Evolutionary conservation across 2,888 invertebrate species (phyloP).

Genomic region (Synergus japonicus): DNA sequence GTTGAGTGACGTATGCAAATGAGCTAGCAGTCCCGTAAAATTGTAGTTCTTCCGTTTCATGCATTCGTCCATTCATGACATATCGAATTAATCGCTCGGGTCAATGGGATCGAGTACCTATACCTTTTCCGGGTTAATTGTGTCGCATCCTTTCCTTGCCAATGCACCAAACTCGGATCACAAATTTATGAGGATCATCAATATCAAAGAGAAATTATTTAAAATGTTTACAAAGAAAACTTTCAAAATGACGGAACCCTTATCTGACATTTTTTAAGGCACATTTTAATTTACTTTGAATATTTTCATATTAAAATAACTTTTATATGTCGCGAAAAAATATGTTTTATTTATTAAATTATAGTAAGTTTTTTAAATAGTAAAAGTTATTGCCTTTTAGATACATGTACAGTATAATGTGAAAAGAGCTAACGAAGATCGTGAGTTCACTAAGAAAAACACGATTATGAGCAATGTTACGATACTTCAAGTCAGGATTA

Average conservation of each 20-base stretch:
- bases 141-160: constrained; percentile 1
- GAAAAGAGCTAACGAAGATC: constrained; percentile 1
- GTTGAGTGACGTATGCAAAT: constrained; percentile 42
- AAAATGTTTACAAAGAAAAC: background rate
- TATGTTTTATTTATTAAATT: too few relatives aligned
- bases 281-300: too few relatives aligned
- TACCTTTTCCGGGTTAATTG: constrained; percentile 11
- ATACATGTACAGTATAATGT: background rate
- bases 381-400: too few relatives aligned
- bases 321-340: too few relatives aligned
- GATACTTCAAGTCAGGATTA: constrained; percentile 22
- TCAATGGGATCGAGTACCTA: constrained; percentile 38
- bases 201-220: background rate
- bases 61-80: constrained; percentile 34
- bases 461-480: constrained; percentile 3
- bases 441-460: background rate
- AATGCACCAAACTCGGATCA: background rate
- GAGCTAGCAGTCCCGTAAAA: constrained; percentile 14
- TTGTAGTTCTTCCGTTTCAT: constrained; percentile 27
- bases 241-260: too few relatives aligned
- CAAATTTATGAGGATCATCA: constrained; percentile 6
- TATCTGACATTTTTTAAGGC: too few relatives aligned
- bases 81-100: constrained; percentile 42
- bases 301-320: too few relatives aligned
- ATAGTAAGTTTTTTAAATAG: too few relatives aligned